A percentile compares a stretch with the other conserved stretches of the same genome.
phyloP scores from a whole-genome alignment of 2,797 vertebrate species.

The Ambastaia sidthimunki region DNA sequence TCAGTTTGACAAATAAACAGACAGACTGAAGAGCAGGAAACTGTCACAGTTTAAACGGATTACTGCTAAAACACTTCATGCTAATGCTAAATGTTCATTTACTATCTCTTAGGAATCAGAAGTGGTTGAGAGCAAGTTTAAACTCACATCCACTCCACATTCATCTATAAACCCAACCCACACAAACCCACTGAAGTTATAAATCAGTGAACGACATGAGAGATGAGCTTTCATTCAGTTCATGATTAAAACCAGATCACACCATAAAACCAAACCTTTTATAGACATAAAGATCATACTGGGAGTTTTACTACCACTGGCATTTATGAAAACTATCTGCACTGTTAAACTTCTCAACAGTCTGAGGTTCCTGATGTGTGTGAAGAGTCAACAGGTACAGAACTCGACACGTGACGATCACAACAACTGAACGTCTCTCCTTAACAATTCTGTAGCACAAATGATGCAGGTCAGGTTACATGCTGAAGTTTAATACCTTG shows the following conservation, averaged over 20 bases:
- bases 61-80: no score
- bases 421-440: not conserved
- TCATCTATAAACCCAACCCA: slow-evolving; percentile 21
- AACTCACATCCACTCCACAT: slow-evolving; percentile 25
- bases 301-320: not conserved
- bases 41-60: no score
- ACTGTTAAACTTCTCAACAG: not conserved
- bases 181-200: slow-evolving; percentile 22
- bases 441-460: not conserved
- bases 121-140: slow-evolving; percentile 5
- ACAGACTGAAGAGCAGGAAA: no score
- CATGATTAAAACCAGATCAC: slow-evolving; percentile 52
- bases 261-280: not conserved
- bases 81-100: slow-evolving; percentile 12
- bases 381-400: not conserved
- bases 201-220: slow-evolving; percentile 44
- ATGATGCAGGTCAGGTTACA: no score
- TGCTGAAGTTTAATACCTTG: no score
- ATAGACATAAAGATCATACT: slow-evolving; percentile 4
- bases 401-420: not conserved
- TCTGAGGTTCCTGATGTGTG: not conserved
- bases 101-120: not conserved
- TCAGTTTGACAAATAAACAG: no score
- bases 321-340: not conserved
- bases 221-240: slow-evolving; percentile 44